Base-by-base conservation (phyloP, 2,797 vertebrate genomes). In the Spinus olivaceus region DNA sequence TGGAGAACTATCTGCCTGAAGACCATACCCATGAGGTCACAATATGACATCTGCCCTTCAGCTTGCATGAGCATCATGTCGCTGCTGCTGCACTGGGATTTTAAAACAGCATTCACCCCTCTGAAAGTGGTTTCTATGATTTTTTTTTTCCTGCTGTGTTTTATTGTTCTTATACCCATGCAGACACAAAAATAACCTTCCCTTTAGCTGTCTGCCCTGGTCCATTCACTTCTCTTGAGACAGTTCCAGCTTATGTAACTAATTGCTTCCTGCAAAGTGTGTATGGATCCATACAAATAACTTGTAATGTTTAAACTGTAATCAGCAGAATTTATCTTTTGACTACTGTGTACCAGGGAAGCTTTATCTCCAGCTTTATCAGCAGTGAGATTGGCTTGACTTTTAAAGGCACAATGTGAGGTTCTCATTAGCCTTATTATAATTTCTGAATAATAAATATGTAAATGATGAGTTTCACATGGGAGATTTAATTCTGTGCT, bases 361-460 rank as follows among this genome's bases (percentile, higher is more conserved):
- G 88, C 32, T 95, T 97, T 97, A 97, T 97, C 97, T 98, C 96
- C 97, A 35, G 35, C 35, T 35, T 35, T 35, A 35, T 35, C 35
- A 35, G 93, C 95, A 91, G 73, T 91, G 97, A 98, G 97, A 97
- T 96, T 97, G 94, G 92, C 89, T 97, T 98, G 97, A 97, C 97
- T 98, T 98, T 98, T 97, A 97, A 97, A 98, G 92, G 86, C 82
- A 95, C 91, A 95, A 86, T 96, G 88, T 88, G 96, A 98, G 93
- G 95, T 98, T 98, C 98, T 98, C 98, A 98, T 98, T 98, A 98
- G 98, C 97, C 97, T 98, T 98, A 98, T 99, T 99, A 98, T 98
- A 98, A 98, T 98, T 98, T 98, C 97, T 95, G 96, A 97, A 97
- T 98, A 98, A 98, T 98, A 98, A 98, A 98, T 99, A 99, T 98